Base-by-base conservation (phyloP, 2,797 vertebrate genomes). In the Hyperoplus lanceolatus region DNA sequence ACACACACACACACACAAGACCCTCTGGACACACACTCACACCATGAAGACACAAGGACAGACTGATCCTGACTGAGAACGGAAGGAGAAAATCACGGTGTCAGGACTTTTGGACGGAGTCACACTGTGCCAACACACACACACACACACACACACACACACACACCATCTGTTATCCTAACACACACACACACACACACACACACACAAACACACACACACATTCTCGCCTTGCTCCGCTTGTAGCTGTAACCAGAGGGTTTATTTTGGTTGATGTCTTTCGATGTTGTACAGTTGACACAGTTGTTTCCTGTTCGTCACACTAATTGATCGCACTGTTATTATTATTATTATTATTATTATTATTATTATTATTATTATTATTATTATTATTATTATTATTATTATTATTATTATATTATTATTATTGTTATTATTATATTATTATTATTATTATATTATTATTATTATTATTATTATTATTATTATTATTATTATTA, bases 181-280 rank as follows among this genome's bases (percentile, higher is more conserved):
- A 77, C 66, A 60, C 48, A 55, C 13, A 63, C 39, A 75, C 36
- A 50, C 53, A 54, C 18, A 61, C 16, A 71, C 57, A 77, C 62
- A 63, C 48, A 70, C 39, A 57, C 66, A 55, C 66, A 72, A 42
- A 54, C 61, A 53, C 29, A 72, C 69, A 66, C 41, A 67, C 71
- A 80, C 60, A 69, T 55, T 12, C 64, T 12, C 42, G 38, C 77
- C 75, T 80, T 73, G 62, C 79, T 80, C 70, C 8, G 79, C 85
- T 82, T 75, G 77, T 81, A 90, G 86, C 87, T 4, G 42, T 61
- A 58, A 18, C 59, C 70, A 75, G 72, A 78, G 29, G 72, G 42
- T 75, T 85, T 83, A 75, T 79, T 80, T 72, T 72, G 77, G 58
- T 75, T 8, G 60, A 53, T 74, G 60, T 84, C 48, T 69, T 29